Conservation (phyloP, 2,113 vertebrate genomes). For the Forbesichthys agassizii region DNA sequence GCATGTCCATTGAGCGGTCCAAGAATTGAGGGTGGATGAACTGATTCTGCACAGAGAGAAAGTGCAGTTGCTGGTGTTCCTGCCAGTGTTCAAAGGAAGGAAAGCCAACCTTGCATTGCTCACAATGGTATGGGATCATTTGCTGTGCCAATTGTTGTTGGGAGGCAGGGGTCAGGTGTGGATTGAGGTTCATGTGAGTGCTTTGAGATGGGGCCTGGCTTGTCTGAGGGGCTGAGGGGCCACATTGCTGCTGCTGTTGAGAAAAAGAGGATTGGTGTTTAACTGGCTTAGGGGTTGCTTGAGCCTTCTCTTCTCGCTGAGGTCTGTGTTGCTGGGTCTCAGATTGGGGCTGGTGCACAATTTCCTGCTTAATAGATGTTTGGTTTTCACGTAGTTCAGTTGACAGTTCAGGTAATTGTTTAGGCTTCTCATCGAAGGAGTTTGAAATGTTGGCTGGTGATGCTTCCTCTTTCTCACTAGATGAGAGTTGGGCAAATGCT, state of each 20-base stretch:
- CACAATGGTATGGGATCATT: conserved; percentile 96
- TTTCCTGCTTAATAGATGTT: conserved; percentile 90
- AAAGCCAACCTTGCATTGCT: conserved; percentile 97
- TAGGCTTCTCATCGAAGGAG: conserved; percentile 90
- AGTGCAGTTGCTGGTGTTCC: conserved; percentile 98
- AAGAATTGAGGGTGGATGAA: conserved; percentile 98
- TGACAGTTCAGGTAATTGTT: conserved; percentile 85
- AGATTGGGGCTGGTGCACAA: conserved; percentile 75
- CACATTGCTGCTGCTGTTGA: conserved; percentile 86
- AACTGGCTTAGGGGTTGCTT: conserved; percentile 79
- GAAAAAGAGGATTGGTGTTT: conserved; percentile 86
- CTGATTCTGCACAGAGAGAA: conserved; percentile 95
- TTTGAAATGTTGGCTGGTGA: conserved; percentile 82
- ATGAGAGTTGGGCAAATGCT: conserved; percentile 80
- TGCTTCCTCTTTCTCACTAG: conserved; percentile 86
- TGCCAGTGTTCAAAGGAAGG: conserved; percentile 99
- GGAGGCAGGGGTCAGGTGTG: conserved; percentile 87
- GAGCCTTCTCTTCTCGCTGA: conserved; percentile 84
- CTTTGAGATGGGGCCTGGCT: conserved; percentile 88
- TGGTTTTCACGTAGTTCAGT: conserved; percentile 87
- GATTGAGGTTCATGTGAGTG: conserved; percentile 87
- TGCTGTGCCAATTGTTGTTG: conserved; percentile 91
- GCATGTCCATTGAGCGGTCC: conserved; percentile 94
- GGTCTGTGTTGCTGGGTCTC: conserved; percentile 78
- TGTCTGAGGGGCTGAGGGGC: conserved; percentile 83